Conservation (phyloP, 1,140 invertebrate species). For the Trypoxylus dichotomus region DNA sequence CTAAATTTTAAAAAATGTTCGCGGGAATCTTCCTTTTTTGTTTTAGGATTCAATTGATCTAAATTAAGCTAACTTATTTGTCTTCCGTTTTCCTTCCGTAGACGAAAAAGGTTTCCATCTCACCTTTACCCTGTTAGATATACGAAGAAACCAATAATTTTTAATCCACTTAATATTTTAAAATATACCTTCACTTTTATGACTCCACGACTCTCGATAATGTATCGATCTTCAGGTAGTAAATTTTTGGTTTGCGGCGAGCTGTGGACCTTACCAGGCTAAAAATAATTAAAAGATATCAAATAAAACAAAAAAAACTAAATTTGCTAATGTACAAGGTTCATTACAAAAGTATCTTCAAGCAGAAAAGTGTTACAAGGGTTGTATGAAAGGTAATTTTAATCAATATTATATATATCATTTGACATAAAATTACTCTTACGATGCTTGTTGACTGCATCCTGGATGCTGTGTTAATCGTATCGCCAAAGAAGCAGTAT, state of each 20-base stretch:
- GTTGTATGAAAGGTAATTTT: no score
- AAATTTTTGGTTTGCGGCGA: constrained; percentile 66
- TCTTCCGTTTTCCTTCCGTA: constrained; percentile 53
- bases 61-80: background rate
- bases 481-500: constrained; percentile 86
- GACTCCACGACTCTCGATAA: constrained; percentile 65
- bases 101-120: constrained; percentile 83
- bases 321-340: background rate
- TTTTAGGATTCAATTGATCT: no score
- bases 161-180: constrained; percentile 29
- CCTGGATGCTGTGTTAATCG: constrained; percentile 82
- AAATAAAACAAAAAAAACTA: no score
- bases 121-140: constrained; percentile 73
- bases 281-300: constrained; percentile 34
- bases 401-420: no score
- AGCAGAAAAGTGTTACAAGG: background rate
- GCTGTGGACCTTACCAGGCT: constrained; percentile 77
- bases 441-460: constrained; percentile 81
- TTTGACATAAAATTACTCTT: constrained; percentile 36
- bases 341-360: background rate
- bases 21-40: background rate
- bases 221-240: constrained; percentile 64
- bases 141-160: constrained; percentile 32
- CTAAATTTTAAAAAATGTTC: no score
- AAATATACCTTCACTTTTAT: constrained; percentile 73